phyloP scores from a whole-genome alignment of 2,888 invertebrate species.

The Mesodorylaimus sp. region DNA sequence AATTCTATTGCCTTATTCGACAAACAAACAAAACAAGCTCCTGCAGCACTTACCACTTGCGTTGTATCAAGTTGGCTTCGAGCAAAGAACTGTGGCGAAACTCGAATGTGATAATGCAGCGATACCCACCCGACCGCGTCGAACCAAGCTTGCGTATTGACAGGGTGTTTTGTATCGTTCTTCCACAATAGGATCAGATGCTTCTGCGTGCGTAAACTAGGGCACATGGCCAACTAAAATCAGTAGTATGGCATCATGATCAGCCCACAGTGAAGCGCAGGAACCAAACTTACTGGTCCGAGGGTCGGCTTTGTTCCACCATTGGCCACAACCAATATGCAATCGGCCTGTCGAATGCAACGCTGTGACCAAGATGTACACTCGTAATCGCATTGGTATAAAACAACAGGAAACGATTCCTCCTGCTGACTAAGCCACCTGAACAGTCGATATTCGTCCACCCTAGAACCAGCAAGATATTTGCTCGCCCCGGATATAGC shows the following conservation, averaged over 20 bases:
- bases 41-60: too few relatives aligned
- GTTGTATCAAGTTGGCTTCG: too few relatives aligned
- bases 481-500: too few relatives aligned
- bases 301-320: slow-evolving; percentile 61
- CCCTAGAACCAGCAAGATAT: slow-evolving; percentile 35
- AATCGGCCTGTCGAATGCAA: slow-evolving; percentile 88
- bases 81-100: slow-evolving; percentile 80
- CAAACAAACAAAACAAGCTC: too few relatives aligned
- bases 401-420: slow-evolving; percentile 76
- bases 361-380: slow-evolving; percentile 89
- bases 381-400: slow-evolving; percentile 86
- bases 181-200: slow-evolving; percentile 74
- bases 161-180: slow-evolving; percentile 43
- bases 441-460: slow-evolving; percentile 74
- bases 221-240: too few relatives aligned
- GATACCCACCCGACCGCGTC: slow-evolving; percentile 91
- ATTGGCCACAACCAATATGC: slow-evolving; percentile 81
- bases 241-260: too few relatives aligned
- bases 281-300: slow-evolving; percentile 5
- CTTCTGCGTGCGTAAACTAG: slow-evolving; percentile 94
- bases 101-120: slow-evolving; percentile 87
- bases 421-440: slow-evolving; percentile 98
- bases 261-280: too few relatives aligned
- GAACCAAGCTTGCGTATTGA: slow-evolving; percentile 80
- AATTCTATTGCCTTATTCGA: too few relatives aligned